Conservation (phyloP, 2,888 invertebrate genomes). For the Siphlonurus alternatus region DNA sequence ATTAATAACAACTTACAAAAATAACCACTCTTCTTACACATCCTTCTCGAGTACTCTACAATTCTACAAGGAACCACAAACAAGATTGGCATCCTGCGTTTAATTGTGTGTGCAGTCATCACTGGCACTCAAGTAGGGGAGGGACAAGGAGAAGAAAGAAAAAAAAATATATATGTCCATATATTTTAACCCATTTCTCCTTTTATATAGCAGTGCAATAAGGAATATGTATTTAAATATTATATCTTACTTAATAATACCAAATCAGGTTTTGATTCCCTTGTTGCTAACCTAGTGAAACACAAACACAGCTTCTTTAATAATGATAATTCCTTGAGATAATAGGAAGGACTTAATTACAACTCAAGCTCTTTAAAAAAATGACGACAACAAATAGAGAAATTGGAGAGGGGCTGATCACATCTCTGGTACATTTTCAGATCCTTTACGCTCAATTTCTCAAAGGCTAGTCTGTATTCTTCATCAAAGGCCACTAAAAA, state of each 20-base stretch:
- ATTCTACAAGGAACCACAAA: not conserved
- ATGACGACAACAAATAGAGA: constrained; percentile 68
- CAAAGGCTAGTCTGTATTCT: constrained; percentile 68
- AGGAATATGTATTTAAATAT: not conserved
- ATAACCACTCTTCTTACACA: not conserved
- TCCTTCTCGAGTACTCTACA: not conserved
- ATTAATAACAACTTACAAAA: not conserved
- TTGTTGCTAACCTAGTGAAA: not conserved
- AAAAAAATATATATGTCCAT: not conserved
- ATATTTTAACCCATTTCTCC: not conserved
- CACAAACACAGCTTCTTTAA: not conserved
- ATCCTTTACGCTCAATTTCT: constrained; percentile 50
- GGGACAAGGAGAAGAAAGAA: not conserved
- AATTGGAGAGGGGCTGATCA: constrained; percentile 62
- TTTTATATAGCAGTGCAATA: too few species aligned
- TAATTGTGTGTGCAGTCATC: not conserved
- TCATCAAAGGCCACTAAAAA: constrained; percentile 63
- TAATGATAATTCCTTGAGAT: not conserved
- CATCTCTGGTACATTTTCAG: constrained; percentile 51
- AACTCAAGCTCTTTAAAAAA: constrained; percentile 45
- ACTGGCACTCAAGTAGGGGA: not conserved
- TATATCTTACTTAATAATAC: not conserved
- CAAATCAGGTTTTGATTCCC: not conserved
- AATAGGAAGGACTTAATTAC: constrained; percentile 7
- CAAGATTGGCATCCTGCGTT: not conserved